Percentiles rank a stretch among this genome's conserved stretches.
Conservation (phyloP, 37 sponge, comb jelly and placozoan species). For the Tethya wilhelma region DNA sequence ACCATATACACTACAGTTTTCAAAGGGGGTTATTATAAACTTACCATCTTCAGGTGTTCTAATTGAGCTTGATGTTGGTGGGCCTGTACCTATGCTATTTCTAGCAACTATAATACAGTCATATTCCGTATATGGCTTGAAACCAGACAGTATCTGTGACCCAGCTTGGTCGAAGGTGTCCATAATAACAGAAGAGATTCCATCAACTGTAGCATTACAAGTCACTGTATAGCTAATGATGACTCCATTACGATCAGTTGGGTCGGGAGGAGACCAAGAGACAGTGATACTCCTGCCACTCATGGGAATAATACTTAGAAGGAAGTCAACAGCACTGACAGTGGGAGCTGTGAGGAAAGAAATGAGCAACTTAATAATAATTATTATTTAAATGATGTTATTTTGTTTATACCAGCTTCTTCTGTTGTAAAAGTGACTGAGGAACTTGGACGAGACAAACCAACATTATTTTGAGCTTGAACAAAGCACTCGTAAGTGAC, state of each 20-base stretch:
- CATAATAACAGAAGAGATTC: neutral
- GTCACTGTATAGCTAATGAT: constrained; percentile 22
- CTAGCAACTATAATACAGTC: constrained; percentile 7
- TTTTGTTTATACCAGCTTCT: constrained; percentile 14
- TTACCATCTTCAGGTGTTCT: neutral
- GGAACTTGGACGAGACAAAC: neutral
- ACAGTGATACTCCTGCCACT: too few species aligned
- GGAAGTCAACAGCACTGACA: too few species aligned
- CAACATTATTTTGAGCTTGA: constrained; percentile 7
- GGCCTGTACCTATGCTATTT: constrained; percentile 5
- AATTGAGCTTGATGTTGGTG: neutral
- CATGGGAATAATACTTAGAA: too few species aligned
- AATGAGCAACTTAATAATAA: too few species aligned
- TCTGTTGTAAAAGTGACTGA: neutral
- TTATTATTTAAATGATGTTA: too few species aligned
- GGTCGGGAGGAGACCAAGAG: constrained; percentile 18
- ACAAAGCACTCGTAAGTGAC: constrained; percentile 21
- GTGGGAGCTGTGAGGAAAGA: too few species aligned
- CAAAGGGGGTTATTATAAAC: too few species aligned
- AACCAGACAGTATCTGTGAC: neutral
- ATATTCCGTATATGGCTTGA: constrained; percentile 4
- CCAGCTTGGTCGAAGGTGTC: too few species aligned
- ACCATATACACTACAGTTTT: too few species aligned
- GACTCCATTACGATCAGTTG: constrained; percentile 17
- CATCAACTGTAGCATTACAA: constrained; percentile 5